A percentile compares a stretch with the other conserved stretches of the same genome.
These are phyloP conservation scores for Idris sp. DNA, from an alignment of 1,140 invertebrate species.

Conservation along the genomic window DNA sequence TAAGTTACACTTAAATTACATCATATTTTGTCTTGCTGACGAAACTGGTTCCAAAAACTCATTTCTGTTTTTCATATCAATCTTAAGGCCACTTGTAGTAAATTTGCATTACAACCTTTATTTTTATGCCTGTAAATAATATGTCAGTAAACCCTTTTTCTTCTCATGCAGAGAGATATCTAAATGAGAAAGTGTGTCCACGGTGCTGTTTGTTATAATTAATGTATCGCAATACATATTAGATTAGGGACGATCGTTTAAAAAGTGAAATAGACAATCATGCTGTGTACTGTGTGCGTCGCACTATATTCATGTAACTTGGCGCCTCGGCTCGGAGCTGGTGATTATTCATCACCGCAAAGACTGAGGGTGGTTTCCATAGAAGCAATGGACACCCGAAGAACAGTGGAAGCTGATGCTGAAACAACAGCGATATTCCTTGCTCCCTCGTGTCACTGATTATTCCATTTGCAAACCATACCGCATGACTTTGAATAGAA, in stretches of 20 bases:
- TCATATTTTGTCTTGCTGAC: slow-evolving; percentile 1
- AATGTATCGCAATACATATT: slow-evolving; percentile 36
- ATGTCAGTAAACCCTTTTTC: no score
- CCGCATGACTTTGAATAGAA: slow-evolving; percentile 71
- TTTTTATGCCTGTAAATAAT: no score
- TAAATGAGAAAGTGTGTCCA: no score
- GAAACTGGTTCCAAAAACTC: background rate
- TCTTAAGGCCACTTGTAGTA: no score
- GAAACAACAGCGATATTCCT: slow-evolving; percentile 65
- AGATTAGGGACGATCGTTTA: slow-evolving; percentile 37
- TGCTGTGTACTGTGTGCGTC: slow-evolving; percentile 15
- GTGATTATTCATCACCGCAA: slow-evolving; percentile 75
- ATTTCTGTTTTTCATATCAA: no score
- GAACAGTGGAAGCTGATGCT: slow-evolving; percentile 52
- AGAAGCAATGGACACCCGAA: slow-evolving; percentile 60
- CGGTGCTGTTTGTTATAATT: slow-evolving; percentile 3
- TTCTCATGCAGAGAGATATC: no score
- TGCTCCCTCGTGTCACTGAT: slow-evolving; percentile 74
- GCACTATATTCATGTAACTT: slow-evolving; percentile 66
- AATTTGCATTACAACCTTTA: no score
- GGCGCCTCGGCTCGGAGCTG: slow-evolving; percentile 65
- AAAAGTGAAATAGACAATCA: slow-evolving; percentile 51
- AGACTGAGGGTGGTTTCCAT: slow-evolving; percentile 66
- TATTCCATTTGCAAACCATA: slow-evolving; percentile 73
- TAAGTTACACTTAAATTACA: slow-evolving; percentile 5